Conservation (phyloP, 2,888 invertebrate species). For the Drosophila testacea region DNA sequence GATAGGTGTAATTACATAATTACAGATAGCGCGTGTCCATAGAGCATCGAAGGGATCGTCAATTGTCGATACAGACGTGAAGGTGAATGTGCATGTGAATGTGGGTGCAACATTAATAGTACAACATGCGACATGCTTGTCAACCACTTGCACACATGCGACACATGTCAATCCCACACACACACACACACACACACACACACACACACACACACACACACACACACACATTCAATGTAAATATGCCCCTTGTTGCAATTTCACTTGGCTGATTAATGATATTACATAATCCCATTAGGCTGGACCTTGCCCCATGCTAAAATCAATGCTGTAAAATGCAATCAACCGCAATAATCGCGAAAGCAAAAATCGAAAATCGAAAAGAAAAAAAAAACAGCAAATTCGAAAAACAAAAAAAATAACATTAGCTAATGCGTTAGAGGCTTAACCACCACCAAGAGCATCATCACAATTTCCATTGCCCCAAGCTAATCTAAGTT, state of each 20-base stretch:
- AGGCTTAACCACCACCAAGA: constrained; percentile 48
- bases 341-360: constrained; percentile 75
- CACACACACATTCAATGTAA: constrained; percentile 15
- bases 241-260: constrained; percentile 27
- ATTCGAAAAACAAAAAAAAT: constrained; percentile 15
- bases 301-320: constrained; percentile 38
- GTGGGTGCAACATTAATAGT: constrained; percentile 48
- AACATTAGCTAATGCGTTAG: constrained; percentile 67
- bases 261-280: constrained; percentile 77
- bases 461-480: constrained; percentile 1
- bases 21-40: constrained; percentile 63
- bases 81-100: neutral
- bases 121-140: constrained; percentile 51
- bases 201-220: constrained; percentile 11
- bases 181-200: too few species aligned
- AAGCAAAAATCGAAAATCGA: constrained; percentile 22
- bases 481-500: constrained; percentile 50
- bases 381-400: constrained; percentile 24
- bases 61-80: constrained; percentile 4
- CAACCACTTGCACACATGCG: constrained; percentile 35
- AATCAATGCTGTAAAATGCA: constrained; percentile 50
- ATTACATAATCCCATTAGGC: constrained; percentile 74
- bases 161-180: constrained; percentile 24
- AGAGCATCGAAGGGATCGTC: constrained; percentile 23
- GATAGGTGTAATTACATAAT: constrained; percentile 55